Evolutionary conservation across 2,797 vertebrate genomes (phyloP).

Genomic region (Zonotrichia albicollis): DNA sequence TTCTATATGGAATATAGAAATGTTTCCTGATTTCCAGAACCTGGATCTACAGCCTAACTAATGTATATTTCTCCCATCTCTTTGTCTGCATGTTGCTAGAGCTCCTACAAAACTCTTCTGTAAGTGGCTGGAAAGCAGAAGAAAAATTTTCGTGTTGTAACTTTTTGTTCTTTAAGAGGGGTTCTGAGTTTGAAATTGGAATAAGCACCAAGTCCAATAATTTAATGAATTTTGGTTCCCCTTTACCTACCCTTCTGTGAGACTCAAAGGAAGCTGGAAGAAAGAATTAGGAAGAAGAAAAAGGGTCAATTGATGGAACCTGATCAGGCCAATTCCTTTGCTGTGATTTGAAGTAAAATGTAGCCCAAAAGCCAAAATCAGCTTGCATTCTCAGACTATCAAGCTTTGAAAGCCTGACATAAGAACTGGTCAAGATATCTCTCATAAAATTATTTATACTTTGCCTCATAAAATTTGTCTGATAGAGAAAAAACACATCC

Average conservation of each 20-base stretch:
- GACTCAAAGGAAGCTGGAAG: neutral
- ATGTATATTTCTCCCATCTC: neutral
- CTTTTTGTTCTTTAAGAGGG: neutral
- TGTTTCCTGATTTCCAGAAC: neutral
- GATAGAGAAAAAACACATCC: neutral
- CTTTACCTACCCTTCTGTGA: neutral
- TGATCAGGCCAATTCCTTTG: neutral
- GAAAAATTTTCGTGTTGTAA: neutral
- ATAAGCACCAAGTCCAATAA: neutral
- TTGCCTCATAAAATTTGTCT: neutral
- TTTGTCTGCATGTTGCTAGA: neutral
- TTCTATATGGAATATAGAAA: neutral
- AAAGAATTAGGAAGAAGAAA: neutral
- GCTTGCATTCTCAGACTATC: neutral
- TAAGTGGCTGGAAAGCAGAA: neutral
- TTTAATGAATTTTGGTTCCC: neutral
- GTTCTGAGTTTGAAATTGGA: neutral
- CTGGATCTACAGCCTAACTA: neutral
- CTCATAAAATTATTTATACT: neutral
- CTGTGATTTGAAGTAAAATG: neutral
- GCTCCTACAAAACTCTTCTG: neutral
- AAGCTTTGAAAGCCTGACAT: neutral
- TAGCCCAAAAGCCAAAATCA: neutral
- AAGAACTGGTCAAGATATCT: neutral
- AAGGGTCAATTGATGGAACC: neutral